A percentile compares a stretch with the other conserved stretches of the same genome.
These are phyloP conservation scores for Hippotragus niger DNA, from an alignment of 2,113 vertebrate species.

Conservation along the genomic window DNA sequence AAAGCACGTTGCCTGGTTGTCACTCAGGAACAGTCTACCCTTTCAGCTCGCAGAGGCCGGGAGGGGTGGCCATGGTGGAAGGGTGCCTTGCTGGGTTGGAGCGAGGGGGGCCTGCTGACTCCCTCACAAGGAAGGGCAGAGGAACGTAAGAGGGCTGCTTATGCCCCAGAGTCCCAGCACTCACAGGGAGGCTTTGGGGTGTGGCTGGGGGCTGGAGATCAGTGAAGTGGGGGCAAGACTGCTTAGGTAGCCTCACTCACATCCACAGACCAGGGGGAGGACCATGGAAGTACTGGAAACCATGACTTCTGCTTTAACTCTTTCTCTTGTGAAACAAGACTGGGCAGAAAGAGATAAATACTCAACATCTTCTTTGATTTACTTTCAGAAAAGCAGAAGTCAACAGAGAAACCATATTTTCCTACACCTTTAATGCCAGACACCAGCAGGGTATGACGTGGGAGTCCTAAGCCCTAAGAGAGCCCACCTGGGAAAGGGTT, in stretches of 20 bases:
- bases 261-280: background rate
- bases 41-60: background rate
- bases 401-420: background rate
- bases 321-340: background rate
- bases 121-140: background rate
- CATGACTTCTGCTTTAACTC: background rate
- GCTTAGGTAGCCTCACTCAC: background rate
- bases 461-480: no score
- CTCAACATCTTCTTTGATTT: background rate
- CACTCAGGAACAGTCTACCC: background rate
- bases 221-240: background rate
- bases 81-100: background rate
- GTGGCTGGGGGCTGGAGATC: background rate
- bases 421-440: background rate
- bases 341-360: background rate
- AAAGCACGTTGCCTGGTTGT: background rate
- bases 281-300: background rate
- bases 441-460: background rate
- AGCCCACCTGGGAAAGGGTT: background rate
- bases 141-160: background rate
- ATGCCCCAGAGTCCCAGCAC: background rate
- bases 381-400: background rate
- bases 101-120: background rate
- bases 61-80: background rate
- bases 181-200: background rate